Evolutionary conservation across 1,140 invertebrate genomes (phyloP), one percentile per base, ranked within the genome.

Genomic region (Asbolus verrucosus): DNA sequence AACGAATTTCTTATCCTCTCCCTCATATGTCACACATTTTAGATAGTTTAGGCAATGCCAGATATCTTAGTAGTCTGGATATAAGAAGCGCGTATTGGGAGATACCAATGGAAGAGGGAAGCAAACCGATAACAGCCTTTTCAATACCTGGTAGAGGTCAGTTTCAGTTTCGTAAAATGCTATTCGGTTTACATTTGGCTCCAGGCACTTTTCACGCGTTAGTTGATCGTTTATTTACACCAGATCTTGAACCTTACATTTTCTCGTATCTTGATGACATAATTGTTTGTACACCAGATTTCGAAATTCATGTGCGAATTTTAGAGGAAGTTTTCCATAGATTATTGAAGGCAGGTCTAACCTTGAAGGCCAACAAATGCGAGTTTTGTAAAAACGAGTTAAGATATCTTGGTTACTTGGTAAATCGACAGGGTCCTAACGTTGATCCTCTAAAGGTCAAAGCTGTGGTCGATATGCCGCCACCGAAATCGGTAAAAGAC

Each of bases 361-460:
- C 21, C 3, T 19, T 67, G 14, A 59, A 38, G 13, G 14, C 30
- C 1, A 27, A 68, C 1, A 68, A 68, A 21, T 68, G 59, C 21
- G 6, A 76, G 36, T 77, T 79, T 63, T 75, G 72, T 50, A 27
- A 41, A 24, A 39, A 65, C 6, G 16, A 69, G 11, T 33, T 78
- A 1, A 59, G 69, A 16, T 79, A 77, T 75, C 72, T 82, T 11
- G 81, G 81, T 11, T 80, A 79, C 65, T 21, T 78, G 24, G 72
- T 83, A 5, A 67, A 71, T 46, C 21, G 19, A 3, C 43, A 74
- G 1, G 81, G 80, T 8, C 72, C 82, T 1, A 19, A 71, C 67
- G 33, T 69, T 33, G 76, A 76, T 30, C 67, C 76, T 9, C 73
- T 69, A 6, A 81, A 80, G 60, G 31, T 79, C 1, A 36, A 75